Evolutionary conservation across 2,113 vertebrate species (phyloP).

Genomic region (Takifugu flavidus): DNA sequence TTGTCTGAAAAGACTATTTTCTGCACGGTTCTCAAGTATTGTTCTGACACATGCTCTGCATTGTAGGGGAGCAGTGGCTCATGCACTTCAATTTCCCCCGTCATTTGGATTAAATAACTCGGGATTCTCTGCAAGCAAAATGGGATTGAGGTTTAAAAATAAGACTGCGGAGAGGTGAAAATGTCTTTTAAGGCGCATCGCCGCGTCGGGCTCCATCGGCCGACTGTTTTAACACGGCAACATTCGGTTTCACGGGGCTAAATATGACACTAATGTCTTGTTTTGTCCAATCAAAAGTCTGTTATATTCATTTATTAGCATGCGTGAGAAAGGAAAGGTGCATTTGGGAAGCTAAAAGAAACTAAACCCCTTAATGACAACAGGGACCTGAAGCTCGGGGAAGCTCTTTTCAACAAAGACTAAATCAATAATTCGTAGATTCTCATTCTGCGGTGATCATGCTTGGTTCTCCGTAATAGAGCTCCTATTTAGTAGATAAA

Average conservation of each 20-base stretch:
- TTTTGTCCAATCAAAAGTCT: neutral
- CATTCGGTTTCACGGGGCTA: conserved; percentile 2
- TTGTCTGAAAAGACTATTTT: conserved; percentile 54
- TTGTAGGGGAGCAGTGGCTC: conserved; percentile 61
- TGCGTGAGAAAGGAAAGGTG: neutral
- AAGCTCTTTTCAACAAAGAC: no score
- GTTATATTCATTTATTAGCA: neutral
- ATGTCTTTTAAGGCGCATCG: conserved; percentile 6
- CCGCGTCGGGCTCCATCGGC: conserved; percentile 11
- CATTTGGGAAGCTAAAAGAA: neutral
- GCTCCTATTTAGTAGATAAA: conserved; percentile 23
- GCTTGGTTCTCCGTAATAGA: conserved; percentile 8
- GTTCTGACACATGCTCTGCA: conserved; percentile 53
- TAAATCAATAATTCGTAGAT: no score
- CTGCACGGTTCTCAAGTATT: conserved; percentile 44
- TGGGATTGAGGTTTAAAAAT: conserved; percentile 16
- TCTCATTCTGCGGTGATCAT: neutral
- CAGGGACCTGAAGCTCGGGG: no score
- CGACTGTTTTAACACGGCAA: conserved; percentile 18
- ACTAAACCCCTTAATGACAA: neutral
- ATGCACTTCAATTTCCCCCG: conserved; percentile 63
- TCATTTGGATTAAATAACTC: conserved; percentile 66
- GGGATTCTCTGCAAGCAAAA: conserved; percentile 47
- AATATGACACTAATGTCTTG: conserved; percentile 33
- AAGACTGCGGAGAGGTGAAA: conserved; percentile 19